A percentile compares a stretch with the other conserved stretches of the same genome.
phyloP scores from a whole-genome alignment of 1,140 invertebrate genomes.

The Drosophila dunni region DNA sequence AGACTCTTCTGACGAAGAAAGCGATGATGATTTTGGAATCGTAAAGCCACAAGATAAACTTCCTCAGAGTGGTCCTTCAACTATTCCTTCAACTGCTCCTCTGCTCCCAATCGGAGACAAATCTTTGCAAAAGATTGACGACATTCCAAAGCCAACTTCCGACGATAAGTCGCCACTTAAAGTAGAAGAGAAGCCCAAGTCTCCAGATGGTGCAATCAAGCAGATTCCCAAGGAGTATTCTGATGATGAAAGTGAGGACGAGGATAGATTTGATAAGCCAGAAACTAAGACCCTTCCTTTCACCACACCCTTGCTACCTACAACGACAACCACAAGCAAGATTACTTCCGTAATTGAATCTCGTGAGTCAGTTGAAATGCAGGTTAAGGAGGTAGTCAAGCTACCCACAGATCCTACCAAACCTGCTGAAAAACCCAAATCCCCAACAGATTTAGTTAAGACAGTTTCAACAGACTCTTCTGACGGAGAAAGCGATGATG shows the following conservation, averaged over 20 bases:
- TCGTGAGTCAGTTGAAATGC: not conserved
- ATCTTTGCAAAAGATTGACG: not conserved
- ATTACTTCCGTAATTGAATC: not conserved
- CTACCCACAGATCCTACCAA: not conserved
- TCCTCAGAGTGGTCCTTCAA: too few relatives aligned
- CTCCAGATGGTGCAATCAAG: not conserved
- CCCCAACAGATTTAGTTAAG: too few relatives aligned
- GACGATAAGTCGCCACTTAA: conserved; percentile 22
- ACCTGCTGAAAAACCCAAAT: conserved; percentile 28
- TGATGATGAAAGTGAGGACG: conserved; percentile 30
- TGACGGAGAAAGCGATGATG: too few relatives aligned
- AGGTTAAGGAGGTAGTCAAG: conserved; percentile 5
- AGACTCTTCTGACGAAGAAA: not conserved
- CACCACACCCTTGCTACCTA: not conserved
- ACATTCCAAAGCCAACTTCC: conserved; percentile 1
- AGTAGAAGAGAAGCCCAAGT: conserved; percentile 30
- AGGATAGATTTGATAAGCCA: conserved; percentile 6
- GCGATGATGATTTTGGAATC: conserved; percentile 1
- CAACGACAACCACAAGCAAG: conserved; percentile 1
- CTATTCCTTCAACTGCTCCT: too few relatives aligned
- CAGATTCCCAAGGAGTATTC: conserved; percentile 19
- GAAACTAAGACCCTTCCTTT: conserved; percentile 7
- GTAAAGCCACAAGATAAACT: conserved; percentile 1
- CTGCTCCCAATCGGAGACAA: not conserved
- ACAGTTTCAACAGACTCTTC: too few relatives aligned